Conservation (phyloP, 2,113 vertebrate species). For the Myotis lucifugus region DNA sequence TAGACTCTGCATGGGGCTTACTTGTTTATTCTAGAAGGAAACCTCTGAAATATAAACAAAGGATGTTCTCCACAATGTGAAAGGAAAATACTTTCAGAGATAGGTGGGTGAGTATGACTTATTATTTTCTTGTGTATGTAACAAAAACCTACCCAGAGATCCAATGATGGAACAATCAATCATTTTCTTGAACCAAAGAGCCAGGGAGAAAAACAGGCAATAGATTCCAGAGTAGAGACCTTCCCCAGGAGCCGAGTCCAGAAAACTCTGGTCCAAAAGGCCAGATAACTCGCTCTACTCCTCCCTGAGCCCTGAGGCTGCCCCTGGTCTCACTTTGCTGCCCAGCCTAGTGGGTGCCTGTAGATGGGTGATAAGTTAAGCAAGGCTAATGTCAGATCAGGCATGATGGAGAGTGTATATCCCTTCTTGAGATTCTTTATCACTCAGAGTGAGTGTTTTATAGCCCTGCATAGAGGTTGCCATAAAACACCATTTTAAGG, state of each 20-base stretch:
- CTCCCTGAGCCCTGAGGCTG: background rate
- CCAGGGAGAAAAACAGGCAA: background rate
- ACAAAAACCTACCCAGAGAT: constrained; percentile 31
- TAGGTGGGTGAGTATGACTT: background rate
- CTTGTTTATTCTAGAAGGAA: background rate
- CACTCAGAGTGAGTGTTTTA: constrained; percentile 87
- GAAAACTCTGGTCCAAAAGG: background rate
- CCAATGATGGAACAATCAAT: background rate
- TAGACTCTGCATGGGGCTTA: background rate
- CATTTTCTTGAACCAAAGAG: background rate
- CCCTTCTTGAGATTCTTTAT: constrained; percentile 84
- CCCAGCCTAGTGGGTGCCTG: background rate
- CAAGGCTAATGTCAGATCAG: constrained; percentile 72
- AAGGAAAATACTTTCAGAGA: background rate
- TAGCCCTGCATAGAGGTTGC: constrained; percentile 85
- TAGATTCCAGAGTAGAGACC: background rate
- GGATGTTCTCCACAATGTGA: background rate
- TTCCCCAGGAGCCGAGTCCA: background rate
- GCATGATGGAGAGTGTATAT: constrained; percentile 78
- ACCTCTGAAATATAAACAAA: constrained; percentile 7
- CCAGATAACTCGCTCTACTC: background rate
- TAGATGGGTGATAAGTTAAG: constrained; percentile 67
- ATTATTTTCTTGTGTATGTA: background rate
- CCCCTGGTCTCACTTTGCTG: background rate
- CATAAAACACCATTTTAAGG: constrained; percentile 88